Conservation (phyloP, 2,797 vertebrate genomes). For the Alca torda region DNA sequence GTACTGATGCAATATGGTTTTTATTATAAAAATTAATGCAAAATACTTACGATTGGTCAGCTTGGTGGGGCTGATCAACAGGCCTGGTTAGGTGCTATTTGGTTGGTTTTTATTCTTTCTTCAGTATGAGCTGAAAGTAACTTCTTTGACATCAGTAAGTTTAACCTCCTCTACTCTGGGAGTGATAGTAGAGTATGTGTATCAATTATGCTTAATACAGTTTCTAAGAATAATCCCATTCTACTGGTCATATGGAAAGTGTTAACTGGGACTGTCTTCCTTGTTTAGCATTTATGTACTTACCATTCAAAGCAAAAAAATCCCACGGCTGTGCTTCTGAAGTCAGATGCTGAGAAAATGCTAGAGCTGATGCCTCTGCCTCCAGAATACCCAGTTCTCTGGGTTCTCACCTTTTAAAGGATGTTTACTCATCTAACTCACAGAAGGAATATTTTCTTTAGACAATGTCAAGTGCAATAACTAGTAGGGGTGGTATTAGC, state of each 20-base stretch:
- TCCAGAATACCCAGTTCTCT: not conserved
- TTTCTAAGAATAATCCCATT: not conserved
- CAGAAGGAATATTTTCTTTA: not conserved
- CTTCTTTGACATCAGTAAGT: not conserved
- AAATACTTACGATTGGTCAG: not conserved
- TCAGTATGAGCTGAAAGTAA: not conserved
- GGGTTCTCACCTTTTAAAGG: not conserved
- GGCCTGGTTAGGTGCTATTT: not conserved
- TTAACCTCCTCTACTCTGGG: not conserved
- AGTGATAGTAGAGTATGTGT: not conserved
- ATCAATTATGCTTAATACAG: not conserved
- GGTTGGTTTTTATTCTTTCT: not conserved
- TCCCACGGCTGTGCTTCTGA: not conserved
- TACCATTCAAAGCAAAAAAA: not conserved
- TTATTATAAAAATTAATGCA: not conserved
- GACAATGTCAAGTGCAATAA: not conserved
- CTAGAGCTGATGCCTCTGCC: not conserved
- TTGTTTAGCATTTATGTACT: not conserved
- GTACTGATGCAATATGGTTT: fast-evolving
- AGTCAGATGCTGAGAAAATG: not conserved
- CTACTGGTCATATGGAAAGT: not conserved
- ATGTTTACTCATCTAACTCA: not conserved
- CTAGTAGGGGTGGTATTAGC: not conserved
- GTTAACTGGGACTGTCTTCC: not conserved
- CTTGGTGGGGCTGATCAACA: not conserved